These are phyloP conservation scores for Noctilio leporinus DNA, from an alignment of 2,113 vertebrate genomes.

Conservation along the genomic window DNA sequence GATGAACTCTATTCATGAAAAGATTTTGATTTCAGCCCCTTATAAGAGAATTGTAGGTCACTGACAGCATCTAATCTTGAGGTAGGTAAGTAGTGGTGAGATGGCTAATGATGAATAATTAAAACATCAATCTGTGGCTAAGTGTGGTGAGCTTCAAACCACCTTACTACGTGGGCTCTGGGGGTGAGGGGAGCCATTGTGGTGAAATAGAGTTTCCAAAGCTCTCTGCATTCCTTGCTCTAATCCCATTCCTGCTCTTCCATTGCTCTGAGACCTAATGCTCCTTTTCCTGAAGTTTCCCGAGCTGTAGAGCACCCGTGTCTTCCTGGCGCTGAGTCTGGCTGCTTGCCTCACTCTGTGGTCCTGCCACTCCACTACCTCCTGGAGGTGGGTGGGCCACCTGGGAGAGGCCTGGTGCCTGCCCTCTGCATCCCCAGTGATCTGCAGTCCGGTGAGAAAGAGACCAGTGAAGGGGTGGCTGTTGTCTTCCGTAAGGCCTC, in stretches of 20 bases:
- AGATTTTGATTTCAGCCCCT: slow-evolving; percentile 13
- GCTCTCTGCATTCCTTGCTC: not conserved
- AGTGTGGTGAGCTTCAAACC: not conserved
- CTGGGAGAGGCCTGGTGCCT: not conserved
- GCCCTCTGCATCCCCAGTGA: not conserved
- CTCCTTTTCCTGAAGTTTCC: not conserved
- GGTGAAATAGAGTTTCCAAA: not conserved
- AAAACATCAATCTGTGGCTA: slow-evolving; percentile 20
- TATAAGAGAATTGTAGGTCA: not conserved
- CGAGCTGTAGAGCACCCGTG: not conserved
- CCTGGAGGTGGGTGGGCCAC: too few species aligned
- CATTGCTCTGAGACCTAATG: not conserved
- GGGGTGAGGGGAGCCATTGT: not conserved
- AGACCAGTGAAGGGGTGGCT: not conserved
- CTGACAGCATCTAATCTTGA: slow-evolving; percentile 15
- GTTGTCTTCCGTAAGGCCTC: not conserved
- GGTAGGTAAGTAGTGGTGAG: slow-evolving; percentile 3
- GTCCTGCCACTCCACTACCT: not conserved
- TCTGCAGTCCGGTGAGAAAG: fast-evolving
- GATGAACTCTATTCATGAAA: not conserved
- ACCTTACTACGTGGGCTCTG: not conserved
- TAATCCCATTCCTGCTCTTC: not conserved
- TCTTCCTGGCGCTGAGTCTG: not conserved
- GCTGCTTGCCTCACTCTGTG: fast-evolving
- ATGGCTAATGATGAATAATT: not conserved